phyloP scores from a whole-genome alignment of 2,888 invertebrate species.

The Amphipyra tragopoginis region DNA sequence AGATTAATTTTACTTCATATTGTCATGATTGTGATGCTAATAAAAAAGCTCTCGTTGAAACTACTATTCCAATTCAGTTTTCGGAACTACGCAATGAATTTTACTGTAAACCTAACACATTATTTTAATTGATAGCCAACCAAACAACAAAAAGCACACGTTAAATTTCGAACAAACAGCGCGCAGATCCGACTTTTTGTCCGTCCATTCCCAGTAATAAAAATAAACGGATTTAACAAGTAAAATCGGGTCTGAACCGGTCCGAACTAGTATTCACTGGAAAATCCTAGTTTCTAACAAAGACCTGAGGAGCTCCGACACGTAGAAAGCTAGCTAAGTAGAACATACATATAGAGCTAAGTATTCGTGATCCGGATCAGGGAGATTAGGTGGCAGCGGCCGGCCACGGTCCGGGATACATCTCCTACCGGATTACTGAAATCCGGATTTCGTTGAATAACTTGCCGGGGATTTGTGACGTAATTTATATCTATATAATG shows the following conservation, averaged over 20 bases:
- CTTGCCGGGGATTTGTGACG: constrained; percentile 72
- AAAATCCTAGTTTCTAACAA: constrained; percentile 69
- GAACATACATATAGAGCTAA: constrained; percentile 71
- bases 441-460: constrained; percentile 88
- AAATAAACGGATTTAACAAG: constrained; percentile 57
- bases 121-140: constrained; percentile 30
- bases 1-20: not conserved
- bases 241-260: constrained; percentile 53
- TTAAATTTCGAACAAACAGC: constrained; percentile 31
- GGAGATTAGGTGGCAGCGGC: constrained; percentile 85
- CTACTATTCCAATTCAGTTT: not conserved
- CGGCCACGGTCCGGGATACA: constrained; percentile 86
- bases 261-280: constrained; percentile 52
- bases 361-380: constrained; percentile 84
- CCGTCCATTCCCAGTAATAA: constrained; percentile 49
- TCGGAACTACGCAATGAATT: not conserved
- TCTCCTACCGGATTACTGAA: constrained; percentile 84
- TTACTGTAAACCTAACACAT: not conserved
- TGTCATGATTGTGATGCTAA: too few relatives aligned
- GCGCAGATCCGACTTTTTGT: constrained; percentile 46
- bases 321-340: constrained; percentile 61
- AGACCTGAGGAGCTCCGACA: constrained; percentile 64
- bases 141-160: constrained; percentile 12
- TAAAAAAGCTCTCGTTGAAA: too few relatives aligned
- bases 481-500: constrained; percentile 56